These are phyloP conservation scores for Alaudala cheleensis DNA, from an alignment of 2,113 vertebrate genomes.

Conservation along the genomic window DNA sequence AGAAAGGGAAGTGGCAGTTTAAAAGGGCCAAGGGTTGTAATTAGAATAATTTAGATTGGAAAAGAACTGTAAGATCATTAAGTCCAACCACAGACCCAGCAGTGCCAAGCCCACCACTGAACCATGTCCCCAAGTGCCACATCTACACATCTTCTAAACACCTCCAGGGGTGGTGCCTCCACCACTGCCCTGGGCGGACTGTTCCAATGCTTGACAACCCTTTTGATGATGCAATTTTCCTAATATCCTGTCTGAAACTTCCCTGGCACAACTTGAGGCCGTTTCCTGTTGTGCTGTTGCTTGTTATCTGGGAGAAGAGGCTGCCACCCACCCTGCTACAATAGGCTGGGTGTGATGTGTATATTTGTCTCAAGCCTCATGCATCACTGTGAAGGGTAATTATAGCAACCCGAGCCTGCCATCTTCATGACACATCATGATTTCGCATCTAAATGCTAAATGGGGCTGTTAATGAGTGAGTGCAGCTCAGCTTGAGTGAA, in stretches of 20 bases:
- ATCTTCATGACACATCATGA: conserved; percentile 7
- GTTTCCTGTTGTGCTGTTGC: background rate
- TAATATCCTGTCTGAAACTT: background rate
- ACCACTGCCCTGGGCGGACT: background rate
- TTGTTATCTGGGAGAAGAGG: background rate
- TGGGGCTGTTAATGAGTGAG: conserved; percentile 27
- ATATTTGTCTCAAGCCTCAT: background rate
- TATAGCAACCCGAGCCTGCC: conserved; percentile 5
- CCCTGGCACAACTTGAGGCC: background rate
- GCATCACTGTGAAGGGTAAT: background rate
- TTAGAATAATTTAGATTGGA: background rate
- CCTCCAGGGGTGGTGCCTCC: background rate
- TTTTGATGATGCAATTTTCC: background rate
- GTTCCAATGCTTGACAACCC: background rate
- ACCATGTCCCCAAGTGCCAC: background rate
- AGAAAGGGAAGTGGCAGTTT: background rate
- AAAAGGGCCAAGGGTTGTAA: background rate
- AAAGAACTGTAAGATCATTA: background rate
- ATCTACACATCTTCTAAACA: background rate
- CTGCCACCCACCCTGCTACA: background rate
- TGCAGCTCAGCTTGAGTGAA: conserved; percentile 15
- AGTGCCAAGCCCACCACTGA: background rate
- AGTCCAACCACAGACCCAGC: background rate
- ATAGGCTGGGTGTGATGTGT: background rate
- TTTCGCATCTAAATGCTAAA: conserved; percentile 16